Base-by-base conservation (phyloP, 2,797 vertebrate genomes). In the Picus viridis region DNA sequence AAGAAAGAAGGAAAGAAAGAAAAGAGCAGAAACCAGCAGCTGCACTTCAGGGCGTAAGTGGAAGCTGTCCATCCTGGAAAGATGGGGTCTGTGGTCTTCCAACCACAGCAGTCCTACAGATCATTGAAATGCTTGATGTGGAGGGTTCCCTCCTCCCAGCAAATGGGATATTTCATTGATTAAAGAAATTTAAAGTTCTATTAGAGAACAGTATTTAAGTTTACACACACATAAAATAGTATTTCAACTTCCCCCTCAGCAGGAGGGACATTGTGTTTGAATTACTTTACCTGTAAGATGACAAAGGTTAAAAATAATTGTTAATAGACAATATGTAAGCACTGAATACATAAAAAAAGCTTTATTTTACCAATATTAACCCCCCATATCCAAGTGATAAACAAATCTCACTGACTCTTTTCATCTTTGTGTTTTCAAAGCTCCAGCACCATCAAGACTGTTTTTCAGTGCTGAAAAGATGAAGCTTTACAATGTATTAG, bases 321-420 rank as follows among this genome's bases (percentile, higher is more conserved):
- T 56, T 59, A 78, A 72, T 47, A 88, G 86, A 57, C 27, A 71
- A 41, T 22, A 71, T 13, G 7, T 56, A 77, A 8, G 41, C n/a
- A 86, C 22, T 4, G 6, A 81, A 53, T 47, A 83, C 59, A 9
- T 19, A 22, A 32, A 90, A 90, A 86, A 96, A 69, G 13, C 23
- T 86, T 58, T 67, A 77, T 71, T 61, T 93, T 63, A 36, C 86
- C 97, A 92, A 94, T 95, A 97, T 96, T 95, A 95, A 95, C 96
- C 14, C 30, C 19, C 82, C 47, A 54, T 77, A 94, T 74, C 86
- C 34, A 94, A 87, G 39, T 75, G 57, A 96, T 74, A 95, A 96
- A 90, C 69, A 94, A 74, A 56, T 57, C 63, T 64, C 70, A 71
- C 30, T 49, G 26, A 79, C 16, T 85, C 22, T 69, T 97, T 94